A percentile compares a stretch with the other conserved stretches of the same genome.
Evolutionary conservation across 2,888 invertebrate species (phyloP).

Genomic region (Heteromurus nitidus): DNA sequence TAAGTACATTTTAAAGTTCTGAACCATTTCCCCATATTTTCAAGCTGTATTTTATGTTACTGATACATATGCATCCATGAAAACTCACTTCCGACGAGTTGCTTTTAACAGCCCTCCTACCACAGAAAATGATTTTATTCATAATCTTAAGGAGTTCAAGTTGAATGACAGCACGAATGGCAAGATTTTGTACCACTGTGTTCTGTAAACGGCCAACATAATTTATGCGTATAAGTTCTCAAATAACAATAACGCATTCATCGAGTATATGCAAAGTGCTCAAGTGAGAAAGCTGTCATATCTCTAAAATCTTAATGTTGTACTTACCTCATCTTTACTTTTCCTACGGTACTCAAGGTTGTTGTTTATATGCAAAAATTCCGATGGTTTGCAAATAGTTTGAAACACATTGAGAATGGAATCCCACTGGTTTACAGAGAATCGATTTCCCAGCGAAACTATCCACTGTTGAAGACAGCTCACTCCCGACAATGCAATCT

Average conservation of each 20-base stretch:
- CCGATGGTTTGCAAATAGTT: constrained; percentile 39
- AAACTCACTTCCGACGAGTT: constrained; percentile 9
- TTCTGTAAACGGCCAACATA: background rate
- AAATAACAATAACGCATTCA: no score
- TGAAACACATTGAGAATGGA: constrained; percentile 55
- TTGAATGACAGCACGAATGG: constrained; percentile 54
- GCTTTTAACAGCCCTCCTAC: constrained; percentile 4
- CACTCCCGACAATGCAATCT: constrained; percentile 67
- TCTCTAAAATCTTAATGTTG: no score
- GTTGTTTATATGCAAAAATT: background rate
- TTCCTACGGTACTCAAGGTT: constrained; percentile 49
- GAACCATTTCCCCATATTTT: no score
- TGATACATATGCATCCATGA: background rate
- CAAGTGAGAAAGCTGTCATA: no score
- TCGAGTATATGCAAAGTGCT: no score
- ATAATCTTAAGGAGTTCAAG: constrained; percentile 61
- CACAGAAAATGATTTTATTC: constrained; percentile 56
- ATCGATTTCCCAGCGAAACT: constrained; percentile 40
- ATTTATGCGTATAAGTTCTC: no score
- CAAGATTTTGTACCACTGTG: constrained; percentile 22
- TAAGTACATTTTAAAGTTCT: background rate
- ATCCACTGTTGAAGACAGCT: constrained; percentile 66
- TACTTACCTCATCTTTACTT: constrained; percentile 47
- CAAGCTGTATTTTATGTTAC: no score
- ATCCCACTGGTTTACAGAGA: constrained; percentile 63